These are phyloP conservation scores for Phoxinus phoxinus DNA, from an alignment of 2,113 vertebrate species.

Conservation along the genomic window DNA sequence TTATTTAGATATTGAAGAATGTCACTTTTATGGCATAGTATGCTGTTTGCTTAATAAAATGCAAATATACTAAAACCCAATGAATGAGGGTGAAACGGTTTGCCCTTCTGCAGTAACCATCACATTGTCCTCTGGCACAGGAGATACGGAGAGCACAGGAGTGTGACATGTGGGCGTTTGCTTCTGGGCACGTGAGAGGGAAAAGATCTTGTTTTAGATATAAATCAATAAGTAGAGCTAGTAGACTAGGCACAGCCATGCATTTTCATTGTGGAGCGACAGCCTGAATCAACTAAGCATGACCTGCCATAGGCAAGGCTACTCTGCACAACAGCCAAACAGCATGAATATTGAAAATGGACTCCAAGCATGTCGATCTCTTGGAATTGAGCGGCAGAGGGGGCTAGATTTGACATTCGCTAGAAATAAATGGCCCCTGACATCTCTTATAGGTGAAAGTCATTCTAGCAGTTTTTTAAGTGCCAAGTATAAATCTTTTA, in stretches of 20 bases:
- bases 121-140: neutral
- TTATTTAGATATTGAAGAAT: neutral
- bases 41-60: neutral
- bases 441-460: constrained; percentile 78
- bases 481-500: constrained; percentile 90
- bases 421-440: constrained; percentile 76
- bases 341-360: constrained; percentile 76
- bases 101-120: constrained; percentile 25
- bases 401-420: constrained; percentile 73
- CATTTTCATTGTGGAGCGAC: constrained; percentile 72
- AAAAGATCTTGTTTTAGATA: constrained; percentile 68
- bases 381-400: constrained; percentile 46
- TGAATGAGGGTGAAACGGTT: neutral
- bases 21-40: neutral
- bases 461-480: constrained; percentile 80
- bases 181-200: constrained; percentile 35
- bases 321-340: constrained; percentile 67
- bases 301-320: constrained; percentile 68
- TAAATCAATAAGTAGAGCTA: constrained; percentile 73
- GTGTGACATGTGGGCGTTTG: neutral
- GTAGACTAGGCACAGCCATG: constrained; percentile 68
- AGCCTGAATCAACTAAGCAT: constrained; percentile 69
- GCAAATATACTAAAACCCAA: neutral
- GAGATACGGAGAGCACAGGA: constrained; percentile 52
- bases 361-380: constrained; percentile 32